These are phyloP conservation scores for Chaitophorus viminalis DNA, from an alignment of 2,888 invertebrate genomes.

Conservation along the genomic window DNA sequence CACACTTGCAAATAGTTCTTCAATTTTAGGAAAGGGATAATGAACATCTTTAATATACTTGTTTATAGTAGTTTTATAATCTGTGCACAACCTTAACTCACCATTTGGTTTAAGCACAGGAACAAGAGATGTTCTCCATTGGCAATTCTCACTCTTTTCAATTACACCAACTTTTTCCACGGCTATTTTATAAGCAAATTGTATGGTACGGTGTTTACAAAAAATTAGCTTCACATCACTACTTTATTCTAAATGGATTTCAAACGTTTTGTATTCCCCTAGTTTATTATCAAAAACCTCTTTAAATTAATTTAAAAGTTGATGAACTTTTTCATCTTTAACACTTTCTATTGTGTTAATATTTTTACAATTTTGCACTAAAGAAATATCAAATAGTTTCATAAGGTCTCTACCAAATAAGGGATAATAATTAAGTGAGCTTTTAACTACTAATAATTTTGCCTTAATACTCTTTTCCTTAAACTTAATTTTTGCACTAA, in stretches of 20 bases:
- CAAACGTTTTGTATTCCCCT: constrained; percentile 1
- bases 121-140: constrained; percentile 51
- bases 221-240: not conserved
- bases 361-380: not conserved
- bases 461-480: not conserved
- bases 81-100: constrained; percentile 54
- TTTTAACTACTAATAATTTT: not conserved
- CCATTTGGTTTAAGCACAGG: constrained; percentile 48
- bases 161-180: constrained; percentile 1
- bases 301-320: not conserved
- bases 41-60: constrained; percentile 55
- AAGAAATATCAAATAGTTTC: not conserved
- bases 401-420: constrained; percentile 15
- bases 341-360: not conserved
- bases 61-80: constrained; percentile 56
- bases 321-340: not conserved
- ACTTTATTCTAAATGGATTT: not conserved
- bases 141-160: not conserved
- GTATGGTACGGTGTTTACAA: not conserved
- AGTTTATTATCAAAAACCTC: not conserved
- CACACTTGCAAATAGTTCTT: constrained; percentile 22
- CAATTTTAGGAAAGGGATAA: constrained; percentile 53
- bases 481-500: not conserved
- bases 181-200: too few species aligned
- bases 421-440: not conserved